Evolutionary conservation across 2,888 invertebrate species (phyloP), one percentile per base, ranked within the genome.

Genomic region (Cantharis rustica): DNA sequence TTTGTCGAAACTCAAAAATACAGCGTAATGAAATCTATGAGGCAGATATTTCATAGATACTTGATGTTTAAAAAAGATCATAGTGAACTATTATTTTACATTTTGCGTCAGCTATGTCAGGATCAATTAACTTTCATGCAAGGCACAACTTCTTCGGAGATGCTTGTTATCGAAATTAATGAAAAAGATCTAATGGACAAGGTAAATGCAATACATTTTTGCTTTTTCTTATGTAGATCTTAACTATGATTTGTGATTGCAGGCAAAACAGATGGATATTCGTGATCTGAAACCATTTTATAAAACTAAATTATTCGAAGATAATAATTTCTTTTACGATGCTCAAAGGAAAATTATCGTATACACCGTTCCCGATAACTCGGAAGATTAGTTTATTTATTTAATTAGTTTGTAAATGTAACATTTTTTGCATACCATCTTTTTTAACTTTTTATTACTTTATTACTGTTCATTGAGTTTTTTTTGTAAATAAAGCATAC

Each of bases 1-100:
- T 99, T 99, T 89, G 96, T 99, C 73, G 96, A 97, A 83, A 98
- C 99, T 0, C 99, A 99, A 89, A 99, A 99, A 88, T 98, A 96
- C 91, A 96, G 97, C 85, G 96, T 99, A 26, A 99, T 98, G 97
- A 94, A 96, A 83, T 93, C 95, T 69, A 99, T 99, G 97, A 92
- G 94, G 90, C 94, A 94, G 91, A 95, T 95, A 83, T 99, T 99
- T 93, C 95, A 95, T 84, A 94, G 96, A 81, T 98, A 98, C 89
- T 90, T 99, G 68, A 90, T 95, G 0, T 99, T 95, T 91, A 96
- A 97, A 86, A 95, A 97, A 85, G 98, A 99, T 88, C 96, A 98
- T 90, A 96, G 97, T 84, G 99, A 99, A 86, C 90, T 99, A 20
- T 89, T 99, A 0, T 96, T 98, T 89, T 99, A 98, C 88, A 94